A percentile compares a stretch with the other conserved stretches of the same genome.
phyloP scores from a whole-genome alignment of 2,888 invertebrate genomes.

The Chalcosyrphus nemorum region DNA sequence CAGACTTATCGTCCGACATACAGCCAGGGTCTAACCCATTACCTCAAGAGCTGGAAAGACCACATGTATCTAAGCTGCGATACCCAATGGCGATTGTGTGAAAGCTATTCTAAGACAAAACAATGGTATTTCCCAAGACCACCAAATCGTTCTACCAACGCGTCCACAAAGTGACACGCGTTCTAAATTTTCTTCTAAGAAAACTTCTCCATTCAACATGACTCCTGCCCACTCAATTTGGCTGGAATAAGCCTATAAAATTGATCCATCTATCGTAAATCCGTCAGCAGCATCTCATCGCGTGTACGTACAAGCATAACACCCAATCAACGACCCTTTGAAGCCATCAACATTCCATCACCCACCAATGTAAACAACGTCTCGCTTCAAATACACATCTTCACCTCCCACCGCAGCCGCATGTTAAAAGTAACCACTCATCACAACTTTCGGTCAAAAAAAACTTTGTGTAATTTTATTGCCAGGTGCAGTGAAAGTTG shows the following conservation, averaged over 20 bases:
- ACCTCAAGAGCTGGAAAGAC: too few species aligned
- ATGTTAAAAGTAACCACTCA: constrained; percentile 45
- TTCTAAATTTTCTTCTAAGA: too few species aligned
- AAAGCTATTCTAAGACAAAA: too few species aligned
- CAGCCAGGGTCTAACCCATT: too few species aligned
- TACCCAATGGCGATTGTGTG: too few species aligned
- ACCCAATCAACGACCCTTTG: constrained; percentile 45
- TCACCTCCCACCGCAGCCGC: constrained; percentile 38
- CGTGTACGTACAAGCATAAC: constrained; percentile 43
- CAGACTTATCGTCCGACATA: too few species aligned
- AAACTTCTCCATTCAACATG: too few species aligned
- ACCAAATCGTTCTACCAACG: too few species aligned
- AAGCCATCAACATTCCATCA: constrained; percentile 65
- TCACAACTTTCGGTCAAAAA: constrained; percentile 39
- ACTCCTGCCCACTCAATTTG: constrained; percentile 5
- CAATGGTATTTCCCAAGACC: too few species aligned
- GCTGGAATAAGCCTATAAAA: constrained; percentile 33
- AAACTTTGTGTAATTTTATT: constrained; percentile 48
- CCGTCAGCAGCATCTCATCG: constrained; percentile 43
- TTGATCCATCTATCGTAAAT: constrained; percentile 44
- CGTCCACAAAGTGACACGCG: too few species aligned
- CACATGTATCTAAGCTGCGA: too few species aligned
- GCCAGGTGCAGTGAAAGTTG: constrained; percentile 66
- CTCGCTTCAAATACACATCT: constrained; percentile 34
- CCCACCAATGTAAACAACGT: constrained; percentile 45